These are phyloP conservation scores for Eilema sororculum DNA, from an alignment of 2,888 invertebrate genomes.

Conservation along the genomic window DNA sequence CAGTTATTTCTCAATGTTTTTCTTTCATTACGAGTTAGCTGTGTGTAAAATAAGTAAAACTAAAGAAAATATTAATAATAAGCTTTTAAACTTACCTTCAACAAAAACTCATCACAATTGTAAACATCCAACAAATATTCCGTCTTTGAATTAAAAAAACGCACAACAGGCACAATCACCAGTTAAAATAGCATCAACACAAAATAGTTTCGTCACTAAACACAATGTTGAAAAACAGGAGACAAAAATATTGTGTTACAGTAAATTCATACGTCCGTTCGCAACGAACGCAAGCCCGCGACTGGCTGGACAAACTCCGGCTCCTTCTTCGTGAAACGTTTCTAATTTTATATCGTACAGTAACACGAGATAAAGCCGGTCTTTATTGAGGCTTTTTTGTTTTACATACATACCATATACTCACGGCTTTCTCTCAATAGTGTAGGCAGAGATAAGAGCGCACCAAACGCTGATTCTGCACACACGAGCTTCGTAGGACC, in stretches of 20 bases:
- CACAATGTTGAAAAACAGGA: conserved; percentile 47
- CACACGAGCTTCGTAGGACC: too few species aligned
- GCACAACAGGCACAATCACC: conserved; percentile 59
- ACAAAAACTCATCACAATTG: conserved; percentile 66
- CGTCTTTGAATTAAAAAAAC: conserved; percentile 50
- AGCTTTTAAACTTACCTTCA: conserved; percentile 62
- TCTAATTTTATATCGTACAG: conserved; percentile 85
- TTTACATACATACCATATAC: conserved; percentile 41
- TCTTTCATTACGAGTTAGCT: not conserved
- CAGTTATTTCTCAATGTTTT: not conserved
- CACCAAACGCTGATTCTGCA: not conserved
- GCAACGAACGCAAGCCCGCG: conserved; percentile 61
- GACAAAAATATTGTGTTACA: conserved; percentile 1
- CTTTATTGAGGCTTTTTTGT: conserved; percentile 80
- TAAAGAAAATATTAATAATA: not conserved
- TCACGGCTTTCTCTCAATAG: not conserved
- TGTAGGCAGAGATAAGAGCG: not conserved
- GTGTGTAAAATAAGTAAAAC: not conserved
- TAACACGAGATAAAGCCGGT: conserved; percentile 85
- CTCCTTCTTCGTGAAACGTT: conserved; percentile 61
- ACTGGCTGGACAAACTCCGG: conserved; percentile 48
- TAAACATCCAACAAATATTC: conserved; percentile 55
- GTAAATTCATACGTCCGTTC: conserved; percentile 49
- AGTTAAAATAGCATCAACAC: conserved; percentile 36
- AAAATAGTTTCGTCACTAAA: conserved; percentile 47